phyloP scores from a whole-genome alignment of 53 echinoderm and acorn worm species.

The Patiria pectinifera region DNA sequence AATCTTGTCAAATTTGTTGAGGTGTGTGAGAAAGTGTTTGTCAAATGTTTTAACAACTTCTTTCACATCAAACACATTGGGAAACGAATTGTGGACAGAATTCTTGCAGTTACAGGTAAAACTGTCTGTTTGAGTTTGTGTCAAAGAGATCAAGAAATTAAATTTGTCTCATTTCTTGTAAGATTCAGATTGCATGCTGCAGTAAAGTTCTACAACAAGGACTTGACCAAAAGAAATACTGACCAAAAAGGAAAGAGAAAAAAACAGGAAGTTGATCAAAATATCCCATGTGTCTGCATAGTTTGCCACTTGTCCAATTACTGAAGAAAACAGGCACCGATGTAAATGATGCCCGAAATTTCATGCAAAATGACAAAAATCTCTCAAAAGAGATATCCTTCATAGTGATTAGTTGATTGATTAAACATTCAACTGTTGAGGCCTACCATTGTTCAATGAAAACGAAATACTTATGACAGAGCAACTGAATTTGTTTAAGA shows the following conservation, averaged over 20 bases:
- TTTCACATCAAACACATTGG: constrained; percentile 27
- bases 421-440: too few relatives aligned
- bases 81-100: constrained; percentile 19
- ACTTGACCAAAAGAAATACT: constrained; percentile 21
- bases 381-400: not conserved
- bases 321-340: not conserved
- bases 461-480: not conserved
- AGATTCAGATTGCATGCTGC: constrained; percentile 18
- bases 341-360: not conserved
- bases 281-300: constrained; percentile 28
- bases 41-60: constrained; percentile 40
- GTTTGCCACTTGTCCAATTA: constrained; percentile 13
- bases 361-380: not conserved
- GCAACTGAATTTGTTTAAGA: not conserved
- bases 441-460: not conserved
- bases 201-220: constrained; percentile 41
- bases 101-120: constrained; percentile 10
- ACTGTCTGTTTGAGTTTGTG: constrained; percentile 10
- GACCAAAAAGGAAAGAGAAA: constrained; percentile 12
- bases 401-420: not conserved
- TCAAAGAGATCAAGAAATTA: constrained; percentile 12
- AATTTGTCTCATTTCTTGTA: constrained; percentile 31
- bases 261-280: constrained; percentile 2
- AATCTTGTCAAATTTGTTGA: constrained; percentile 24
- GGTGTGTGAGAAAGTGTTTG: constrained; percentile 49